A percentile compares a stretch with the other conserved stretches of the same genome.
Evolutionary conservation across 1,140 invertebrate species (phyloP).

Genomic region (Aradophagus sp.): DNA sequence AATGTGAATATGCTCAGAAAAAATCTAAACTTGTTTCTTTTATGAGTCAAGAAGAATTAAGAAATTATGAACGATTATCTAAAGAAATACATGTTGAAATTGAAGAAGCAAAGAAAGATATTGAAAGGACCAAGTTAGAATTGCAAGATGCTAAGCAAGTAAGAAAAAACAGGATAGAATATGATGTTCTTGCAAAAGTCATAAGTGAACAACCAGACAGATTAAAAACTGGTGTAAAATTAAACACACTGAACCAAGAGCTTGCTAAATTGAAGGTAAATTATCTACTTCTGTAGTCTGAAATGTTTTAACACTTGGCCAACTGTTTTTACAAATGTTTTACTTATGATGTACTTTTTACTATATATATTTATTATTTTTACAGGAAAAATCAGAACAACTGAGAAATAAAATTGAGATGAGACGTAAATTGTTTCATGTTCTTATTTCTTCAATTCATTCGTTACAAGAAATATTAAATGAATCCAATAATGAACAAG

Average conservation of each 20-base stretch:
- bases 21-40: constrained; percentile 86
- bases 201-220: constrained; percentile 93
- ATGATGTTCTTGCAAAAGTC: constrained; percentile 92
- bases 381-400: constrained; percentile 81
- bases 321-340: too few species aligned
- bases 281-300: too few species aligned
- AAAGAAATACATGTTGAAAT: constrained; percentile 86
- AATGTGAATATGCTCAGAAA: constrained; percentile 91
- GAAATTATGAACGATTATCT: constrained; percentile 88
- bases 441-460: constrained; percentile 87
- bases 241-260: constrained; percentile 84
- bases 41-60: constrained; percentile 89
- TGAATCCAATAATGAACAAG: constrained; percentile 78
- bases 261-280: constrained; percentile 79
- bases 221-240: constrained; percentile 85
- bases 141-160: constrained; percentile 87
- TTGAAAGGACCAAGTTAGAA: constrained; percentile 84
- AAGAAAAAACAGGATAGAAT: constrained; percentile 92
- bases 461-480: constrained; percentile 84
- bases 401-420: constrained; percentile 86
- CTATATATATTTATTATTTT: too few species aligned
- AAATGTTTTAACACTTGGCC: too few species aligned
- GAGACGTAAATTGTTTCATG: constrained; percentile 91
- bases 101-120: constrained; percentile 82
- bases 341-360: too few species aligned